Percentiles rank a stretch among this genome's conserved stretches.
phyloP scores from a whole-genome alignment of 2,113 vertebrate species.

The Muntiacus reevesi region DNA sequence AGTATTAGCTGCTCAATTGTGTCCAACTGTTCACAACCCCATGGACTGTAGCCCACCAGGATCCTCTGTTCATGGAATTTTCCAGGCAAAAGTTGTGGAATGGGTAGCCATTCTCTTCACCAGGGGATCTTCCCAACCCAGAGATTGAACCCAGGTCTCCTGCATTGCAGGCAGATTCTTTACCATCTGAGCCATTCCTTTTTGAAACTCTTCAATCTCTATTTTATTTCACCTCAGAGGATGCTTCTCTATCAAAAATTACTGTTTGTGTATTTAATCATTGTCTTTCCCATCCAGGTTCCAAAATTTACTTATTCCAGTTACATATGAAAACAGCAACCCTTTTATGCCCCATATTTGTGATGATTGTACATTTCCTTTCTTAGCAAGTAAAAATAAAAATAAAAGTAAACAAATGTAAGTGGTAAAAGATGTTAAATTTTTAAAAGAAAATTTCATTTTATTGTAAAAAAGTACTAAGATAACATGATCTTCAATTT shows the following conservation, averaged over 20 bases:
- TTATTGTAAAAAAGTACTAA: background rate
- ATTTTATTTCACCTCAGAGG: background rate
- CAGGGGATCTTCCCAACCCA: background rate
- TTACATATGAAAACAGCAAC: background rate
- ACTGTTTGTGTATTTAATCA: background rate
- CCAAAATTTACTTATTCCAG: background rate
- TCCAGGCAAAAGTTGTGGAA: background rate
- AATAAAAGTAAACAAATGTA: background rate
- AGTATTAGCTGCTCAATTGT: background rate
- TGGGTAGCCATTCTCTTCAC: background rate
- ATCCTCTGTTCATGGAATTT: background rate
- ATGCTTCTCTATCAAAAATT: background rate
- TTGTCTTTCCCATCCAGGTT: background rate
- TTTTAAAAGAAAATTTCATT: background rate
- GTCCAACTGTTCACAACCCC: background rate
- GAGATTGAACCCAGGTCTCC: background rate
- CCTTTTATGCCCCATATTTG: background rate
- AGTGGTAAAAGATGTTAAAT: background rate
- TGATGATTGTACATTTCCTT: background rate
- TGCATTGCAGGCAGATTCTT: background rate
- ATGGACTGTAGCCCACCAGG: background rate
- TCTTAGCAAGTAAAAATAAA: background rate
- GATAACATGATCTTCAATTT: background rate
- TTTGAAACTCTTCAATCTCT: background rate
- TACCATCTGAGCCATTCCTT: background rate